Evolutionary conservation across 2,888 invertebrate species (phyloP).

Genomic region (Nesidiocoris tenuis): DNA sequence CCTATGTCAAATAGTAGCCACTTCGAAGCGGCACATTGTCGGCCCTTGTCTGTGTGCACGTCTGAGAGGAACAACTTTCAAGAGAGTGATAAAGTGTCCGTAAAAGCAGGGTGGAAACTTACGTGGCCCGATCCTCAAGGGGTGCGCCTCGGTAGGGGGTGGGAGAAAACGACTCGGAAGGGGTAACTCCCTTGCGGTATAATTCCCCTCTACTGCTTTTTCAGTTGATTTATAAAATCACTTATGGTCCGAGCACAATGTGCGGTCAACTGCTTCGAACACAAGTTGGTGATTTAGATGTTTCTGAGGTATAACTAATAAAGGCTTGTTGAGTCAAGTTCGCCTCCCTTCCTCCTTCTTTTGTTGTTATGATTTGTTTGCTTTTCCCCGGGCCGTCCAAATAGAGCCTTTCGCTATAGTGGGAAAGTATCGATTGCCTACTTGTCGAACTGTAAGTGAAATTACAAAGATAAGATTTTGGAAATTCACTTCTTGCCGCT

Average conservation of each 20-base stretch:
- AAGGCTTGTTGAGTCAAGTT: constrained; percentile 19
- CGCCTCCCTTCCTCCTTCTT: neutral
- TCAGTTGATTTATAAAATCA: constrained; percentile 32
- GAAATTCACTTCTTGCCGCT: no score
- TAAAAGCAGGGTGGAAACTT: neutral
- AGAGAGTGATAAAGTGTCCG: neutral
- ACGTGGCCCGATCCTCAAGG: neutral
- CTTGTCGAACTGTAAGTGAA: neutral
- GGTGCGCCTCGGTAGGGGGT: neutral
- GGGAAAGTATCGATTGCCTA: neutral
- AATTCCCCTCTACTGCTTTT: neutral
- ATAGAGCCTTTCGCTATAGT: neutral
- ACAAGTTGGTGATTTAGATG: constrained; percentile 32
- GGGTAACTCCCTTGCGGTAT: neutral
- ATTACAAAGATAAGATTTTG: no score
- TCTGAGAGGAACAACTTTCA: neutral
- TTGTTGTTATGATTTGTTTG: neutral
- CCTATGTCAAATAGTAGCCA: neutral
- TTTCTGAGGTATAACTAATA: constrained; percentile 34
- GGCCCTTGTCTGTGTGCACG: neutral
- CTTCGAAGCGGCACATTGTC: neutral
- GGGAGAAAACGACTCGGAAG: neutral
- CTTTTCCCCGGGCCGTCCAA: neutral
- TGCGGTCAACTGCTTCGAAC: constrained; percentile 26
- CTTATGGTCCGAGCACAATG: constrained; percentile 36